Base-by-base conservation (phyloP, 2,797 vertebrate species). In the Bovichtus variegatus region DNA sequence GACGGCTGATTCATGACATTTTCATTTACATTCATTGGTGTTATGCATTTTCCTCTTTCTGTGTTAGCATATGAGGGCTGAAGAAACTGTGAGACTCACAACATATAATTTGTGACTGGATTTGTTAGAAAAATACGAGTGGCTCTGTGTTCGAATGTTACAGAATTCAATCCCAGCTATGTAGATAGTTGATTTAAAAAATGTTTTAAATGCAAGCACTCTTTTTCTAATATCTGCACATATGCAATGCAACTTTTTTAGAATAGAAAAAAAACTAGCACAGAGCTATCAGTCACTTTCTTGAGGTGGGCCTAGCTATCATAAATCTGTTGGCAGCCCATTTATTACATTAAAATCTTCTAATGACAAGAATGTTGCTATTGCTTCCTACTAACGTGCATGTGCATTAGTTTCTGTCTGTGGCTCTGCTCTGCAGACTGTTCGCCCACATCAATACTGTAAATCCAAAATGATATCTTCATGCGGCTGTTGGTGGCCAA, bases 1-100 rank as follows among this genome's bases (percentile, higher is more conserved):
- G 72, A 82, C 62, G 53, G 38, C 58, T 84, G 71, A 88, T 89
- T 87, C 44, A 82, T 84, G 72, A 65, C 59, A 49, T 61, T 61
- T 81, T 58, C 63, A 83, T 86, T 80, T 73, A 50, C 27, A 63
- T 77, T 71, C 57, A 71, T 21, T 4, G n/a, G 58, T 2, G 31
- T 78, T 16, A 64, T 85, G 68, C 49, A 83, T 84, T 76, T 61
- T 16, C 9, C 61, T 43, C 21, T 72, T 40, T 36, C 38, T 23
- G 21, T 49, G 19, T 29, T 12, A 62, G 67, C 4, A 43, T 57
- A 74, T 13, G 9, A 51, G 38, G 29, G 13, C 46, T 9, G 25
- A 29, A 1, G 18, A 21, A 21, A 27, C 62, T 40, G 36, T 44
- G 75, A 40, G 47, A 60, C 41, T 81, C 41, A 2, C 23, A 57